phyloP scores from a whole-genome alignment of 2,797 vertebrate species.

The Rallus crepitans region DNA sequence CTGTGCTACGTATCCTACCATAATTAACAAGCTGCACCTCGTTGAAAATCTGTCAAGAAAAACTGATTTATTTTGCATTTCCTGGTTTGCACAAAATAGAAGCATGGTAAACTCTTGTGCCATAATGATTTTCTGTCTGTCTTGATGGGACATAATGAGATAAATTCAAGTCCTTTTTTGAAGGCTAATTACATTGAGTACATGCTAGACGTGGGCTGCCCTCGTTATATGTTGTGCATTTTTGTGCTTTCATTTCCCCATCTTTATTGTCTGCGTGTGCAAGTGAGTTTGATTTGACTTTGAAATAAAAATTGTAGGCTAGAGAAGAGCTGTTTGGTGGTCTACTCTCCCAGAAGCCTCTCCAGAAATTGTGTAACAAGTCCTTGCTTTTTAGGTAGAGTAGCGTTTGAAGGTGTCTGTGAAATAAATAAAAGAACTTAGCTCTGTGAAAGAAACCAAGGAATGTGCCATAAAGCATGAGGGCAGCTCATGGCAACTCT shows the following conservation, averaged over 20 bases:
- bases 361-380: neutral
- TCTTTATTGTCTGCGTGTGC: neutral
- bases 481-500: neutral
- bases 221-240: neutral
- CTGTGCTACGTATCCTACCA: neutral
- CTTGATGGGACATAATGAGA: constrained; percentile 61
- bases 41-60: constrained; percentile 36
- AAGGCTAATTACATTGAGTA: constrained; percentile 50
- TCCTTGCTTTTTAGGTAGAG: neutral
- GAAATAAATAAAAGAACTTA: neutral
- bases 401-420: neutral
- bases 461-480: neutral
- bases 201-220: neutral
- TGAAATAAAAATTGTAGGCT: constrained; percentile 6
- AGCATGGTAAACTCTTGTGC: constrained; percentile 15
- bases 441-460: neutral
- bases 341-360: neutral
- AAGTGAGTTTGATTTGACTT: neutral
- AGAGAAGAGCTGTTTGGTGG: neutral
- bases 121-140: constrained; percentile 67
- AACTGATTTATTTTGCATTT: constrained; percentile 34
- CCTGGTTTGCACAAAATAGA: constrained; percentile 39
- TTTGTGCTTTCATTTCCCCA: neutral
- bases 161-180: constrained; percentile 58
- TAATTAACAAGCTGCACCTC: constrained; percentile 17